Evolutionary conservation across 1,140 invertebrate genomes (phyloP).

Genomic region (Lepidurus apus): DNA sequence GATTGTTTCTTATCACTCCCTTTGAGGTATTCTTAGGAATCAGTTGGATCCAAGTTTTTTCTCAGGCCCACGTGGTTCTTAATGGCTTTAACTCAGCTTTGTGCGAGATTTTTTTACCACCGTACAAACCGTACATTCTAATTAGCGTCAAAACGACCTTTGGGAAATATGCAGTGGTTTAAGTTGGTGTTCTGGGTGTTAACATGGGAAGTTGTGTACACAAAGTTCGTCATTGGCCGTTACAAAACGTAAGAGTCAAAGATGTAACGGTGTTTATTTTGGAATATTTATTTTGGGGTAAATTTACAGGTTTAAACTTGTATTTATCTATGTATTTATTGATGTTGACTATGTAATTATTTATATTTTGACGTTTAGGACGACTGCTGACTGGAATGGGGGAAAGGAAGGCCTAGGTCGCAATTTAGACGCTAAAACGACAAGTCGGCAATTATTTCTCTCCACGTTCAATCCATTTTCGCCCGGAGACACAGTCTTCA

Average conservation of each 20-base stretch:
- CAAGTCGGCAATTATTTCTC: neutral
- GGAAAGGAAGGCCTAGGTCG: conserved; percentile 4
- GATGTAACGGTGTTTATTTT: neutral
- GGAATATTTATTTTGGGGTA: neutral
- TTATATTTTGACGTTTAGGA: neutral
- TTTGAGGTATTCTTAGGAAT: conserved; percentile 1
- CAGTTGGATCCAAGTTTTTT: conserved; percentile 19
- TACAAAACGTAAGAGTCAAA: neutral
- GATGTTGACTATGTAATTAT: neutral
- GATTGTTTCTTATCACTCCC: neutral
- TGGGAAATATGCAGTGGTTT: neutral
- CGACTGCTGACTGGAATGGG: neutral
- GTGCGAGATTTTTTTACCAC: neutral
- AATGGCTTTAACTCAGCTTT: conserved; percentile 2
- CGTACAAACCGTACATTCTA: neutral
- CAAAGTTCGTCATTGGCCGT: neutral
- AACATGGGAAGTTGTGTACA: neutral
- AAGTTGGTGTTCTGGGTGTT: neutral
- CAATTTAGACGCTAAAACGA: neutral
- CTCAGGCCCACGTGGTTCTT: neutral
- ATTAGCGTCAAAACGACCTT: neutral
- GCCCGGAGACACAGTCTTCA: conserved; percentile 30
- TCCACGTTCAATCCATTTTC: conserved; percentile 32
- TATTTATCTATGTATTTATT: neutral
- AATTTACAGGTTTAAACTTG: too few species aligned